Conservation (phyloP, 1,140 invertebrate species). For the Drosophila navojoa region DNA sequence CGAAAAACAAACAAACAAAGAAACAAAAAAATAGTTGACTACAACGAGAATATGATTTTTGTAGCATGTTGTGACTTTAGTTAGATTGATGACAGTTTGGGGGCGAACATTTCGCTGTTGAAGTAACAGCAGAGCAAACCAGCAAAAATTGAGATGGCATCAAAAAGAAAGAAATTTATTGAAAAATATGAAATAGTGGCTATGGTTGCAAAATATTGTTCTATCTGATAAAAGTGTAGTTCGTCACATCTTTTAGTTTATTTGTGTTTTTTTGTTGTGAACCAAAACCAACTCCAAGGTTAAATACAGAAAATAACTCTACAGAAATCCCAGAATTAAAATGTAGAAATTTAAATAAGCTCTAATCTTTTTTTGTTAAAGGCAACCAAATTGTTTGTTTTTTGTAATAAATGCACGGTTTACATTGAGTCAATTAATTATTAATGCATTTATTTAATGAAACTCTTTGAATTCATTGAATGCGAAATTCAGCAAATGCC, state of each 20-base stretch:
- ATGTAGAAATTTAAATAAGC: too few species aligned
- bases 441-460: neutral
- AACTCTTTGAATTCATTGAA: neutral
- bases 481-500: neutral
- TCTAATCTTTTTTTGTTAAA: too few species aligned
- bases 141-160: neutral
- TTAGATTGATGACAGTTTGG: slow-evolving; percentile 46
- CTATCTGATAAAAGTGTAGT: too few species aligned
- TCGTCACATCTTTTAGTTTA: neutral
- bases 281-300: too few species aligned
- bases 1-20: neutral
- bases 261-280: too few species aligned
- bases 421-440: neutral
- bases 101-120: slow-evolving; percentile 25
- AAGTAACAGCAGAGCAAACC: neutral
- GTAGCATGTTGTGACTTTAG: slow-evolving; percentile 29
- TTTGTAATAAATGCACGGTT: neutral
- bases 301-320: too few species aligned
- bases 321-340: too few species aligned
- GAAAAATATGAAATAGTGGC: slow-evolving; percentile 1
- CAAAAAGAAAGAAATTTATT: slow-evolving; percentile 4
- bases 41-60: slow-evolving; percentile 29
- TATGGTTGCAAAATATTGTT: neutral
- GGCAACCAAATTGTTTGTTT: too few species aligned
- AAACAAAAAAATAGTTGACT: neutral